Evolutionary conservation across 2,113 vertebrate species (phyloP).

Genomic region (Peromyscus californicus): DNA sequence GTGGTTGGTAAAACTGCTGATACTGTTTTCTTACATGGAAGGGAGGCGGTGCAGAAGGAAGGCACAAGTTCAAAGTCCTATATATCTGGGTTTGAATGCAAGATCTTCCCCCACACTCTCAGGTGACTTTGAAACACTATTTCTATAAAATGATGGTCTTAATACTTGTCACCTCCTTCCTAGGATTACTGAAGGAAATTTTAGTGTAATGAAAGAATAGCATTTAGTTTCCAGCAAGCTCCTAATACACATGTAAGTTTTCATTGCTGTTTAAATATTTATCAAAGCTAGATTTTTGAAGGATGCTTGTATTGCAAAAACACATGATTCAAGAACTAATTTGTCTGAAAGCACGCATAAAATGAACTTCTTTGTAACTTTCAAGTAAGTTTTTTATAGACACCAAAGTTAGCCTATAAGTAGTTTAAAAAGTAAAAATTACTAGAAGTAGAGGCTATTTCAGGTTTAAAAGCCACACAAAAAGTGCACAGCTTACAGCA

Average conservation of each 20-base stretch:
- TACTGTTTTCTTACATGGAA: not conserved
- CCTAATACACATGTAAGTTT: not conserved
- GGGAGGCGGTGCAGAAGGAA: not conserved
- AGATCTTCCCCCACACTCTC: not conserved
- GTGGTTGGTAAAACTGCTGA: not conserved
- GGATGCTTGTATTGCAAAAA: slow-evolving; percentile 2
- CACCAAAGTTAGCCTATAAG: not conserved
- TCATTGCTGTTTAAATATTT: slow-evolving; percentile 38
- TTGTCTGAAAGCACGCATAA: slow-evolving; percentile 11
- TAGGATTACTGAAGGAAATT: not conserved
- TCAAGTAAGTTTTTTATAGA: not conserved
- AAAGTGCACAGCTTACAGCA: not conserved
- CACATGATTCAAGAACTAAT: not conserved
- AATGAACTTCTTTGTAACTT: slow-evolving; percentile 21
- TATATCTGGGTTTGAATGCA: not conserved
- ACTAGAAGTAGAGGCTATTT: not conserved
- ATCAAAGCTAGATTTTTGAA: slow-evolving; percentile 28
- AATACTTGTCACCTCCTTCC: not conserved
- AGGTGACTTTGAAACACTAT: not conserved
- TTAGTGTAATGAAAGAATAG: not conserved
- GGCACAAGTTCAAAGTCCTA: not conserved
- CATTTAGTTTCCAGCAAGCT: not conserved
- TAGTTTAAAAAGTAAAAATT: slow-evolving; percentile 1
- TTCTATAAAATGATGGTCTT: not conserved
- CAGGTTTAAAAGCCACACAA: not conserved